Evolutionary conservation across 2,888 invertebrate species (phyloP).

Genomic region (Noctua pronuba): DNA sequence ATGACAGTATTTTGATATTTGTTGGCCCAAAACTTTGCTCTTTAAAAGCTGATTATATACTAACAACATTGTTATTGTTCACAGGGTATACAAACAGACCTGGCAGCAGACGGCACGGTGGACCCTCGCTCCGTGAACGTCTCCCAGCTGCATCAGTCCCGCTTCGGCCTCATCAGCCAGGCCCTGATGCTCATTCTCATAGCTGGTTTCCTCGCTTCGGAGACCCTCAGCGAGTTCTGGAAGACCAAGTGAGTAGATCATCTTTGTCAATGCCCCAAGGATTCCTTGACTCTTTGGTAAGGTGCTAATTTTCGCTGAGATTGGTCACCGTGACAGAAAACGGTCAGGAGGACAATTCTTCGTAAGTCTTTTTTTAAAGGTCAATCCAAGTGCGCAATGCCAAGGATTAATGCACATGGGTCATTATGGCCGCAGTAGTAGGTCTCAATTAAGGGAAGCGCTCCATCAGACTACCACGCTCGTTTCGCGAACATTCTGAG

Average conservation of each 20-base stretch:
- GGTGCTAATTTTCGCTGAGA: neutral
- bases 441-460: slow-evolving; percentile 50
- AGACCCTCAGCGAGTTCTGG: slow-evolving; percentile 98
- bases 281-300: neutral
- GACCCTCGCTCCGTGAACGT: slow-evolving; percentile 92
- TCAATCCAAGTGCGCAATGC: slow-evolving; percentile 5
- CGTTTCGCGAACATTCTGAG: slow-evolving; percentile 14
- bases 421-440: slow-evolving; percentile 25
- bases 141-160: slow-evolving; percentile 97
- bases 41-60: neutral
- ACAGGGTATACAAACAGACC: slow-evolving; percentile 85
- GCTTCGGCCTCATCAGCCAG: slow-evolving; percentile 96
- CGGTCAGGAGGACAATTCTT: neutral
- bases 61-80: neutral
- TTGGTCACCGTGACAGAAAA: neutral
- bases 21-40: neutral
- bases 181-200: slow-evolving; percentile 97
- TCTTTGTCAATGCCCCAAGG: neutral
- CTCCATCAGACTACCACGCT: slow-evolving; percentile 19
- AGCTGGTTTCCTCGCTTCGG: slow-evolving; percentile 96
- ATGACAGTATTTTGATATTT: neutral
- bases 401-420: slow-evolving; percentile 19
- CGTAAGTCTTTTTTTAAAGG: neutral
- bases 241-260: slow-evolving; percentile 94
- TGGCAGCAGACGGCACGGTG: slow-evolving; percentile 81